These are phyloP conservation scores for Melanotaenia parkinsoni DNA, from an alignment of 2,797 vertebrate species.

Conservation along the genomic window DNA sequence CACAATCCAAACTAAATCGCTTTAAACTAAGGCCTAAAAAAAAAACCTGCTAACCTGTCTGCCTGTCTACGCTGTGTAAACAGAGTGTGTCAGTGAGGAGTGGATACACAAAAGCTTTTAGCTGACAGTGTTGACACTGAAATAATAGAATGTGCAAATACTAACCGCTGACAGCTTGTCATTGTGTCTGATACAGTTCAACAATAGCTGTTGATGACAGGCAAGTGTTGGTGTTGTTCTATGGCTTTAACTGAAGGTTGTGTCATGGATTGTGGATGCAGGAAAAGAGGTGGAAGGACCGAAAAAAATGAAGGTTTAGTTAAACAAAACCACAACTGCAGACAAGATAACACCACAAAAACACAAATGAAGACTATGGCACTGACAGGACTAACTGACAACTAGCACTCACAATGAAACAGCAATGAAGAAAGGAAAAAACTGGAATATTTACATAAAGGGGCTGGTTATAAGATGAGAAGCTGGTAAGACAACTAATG, in stretches of 20 bases:
- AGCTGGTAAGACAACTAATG: no score
- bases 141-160: slow-evolving; percentile 33
- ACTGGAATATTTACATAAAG: no score
- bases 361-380: no score
- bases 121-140: slow-evolving; percentile 46
- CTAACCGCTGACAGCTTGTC: slow-evolving; percentile 43
- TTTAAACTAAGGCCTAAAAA: slow-evolving; percentile 20
- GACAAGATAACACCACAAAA: no score
- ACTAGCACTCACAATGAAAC: no score
- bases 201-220: slow-evolving; percentile 59
- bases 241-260: slow-evolving; percentile 10
- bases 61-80: slow-evolving; percentile 28
- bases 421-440: no score
- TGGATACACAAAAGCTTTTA: slow-evolving; percentile 40
- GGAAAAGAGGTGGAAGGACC: no score
- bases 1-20: slow-evolving; percentile 26
- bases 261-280: no score
- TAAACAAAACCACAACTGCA: no score
- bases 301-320: no score
- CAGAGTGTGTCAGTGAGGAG: slow-evolving; percentile 31
- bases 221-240: not conserved
- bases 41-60: slow-evolving; percentile 36
- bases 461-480: no score
- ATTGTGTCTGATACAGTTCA: slow-evolving; percentile 41
- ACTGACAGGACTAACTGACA: no score